Evolutionary conservation across 2,888 invertebrate species (phyloP), one percentile per base, ranked within the genome.

Genomic region (Abrostola tripartita): DNA sequence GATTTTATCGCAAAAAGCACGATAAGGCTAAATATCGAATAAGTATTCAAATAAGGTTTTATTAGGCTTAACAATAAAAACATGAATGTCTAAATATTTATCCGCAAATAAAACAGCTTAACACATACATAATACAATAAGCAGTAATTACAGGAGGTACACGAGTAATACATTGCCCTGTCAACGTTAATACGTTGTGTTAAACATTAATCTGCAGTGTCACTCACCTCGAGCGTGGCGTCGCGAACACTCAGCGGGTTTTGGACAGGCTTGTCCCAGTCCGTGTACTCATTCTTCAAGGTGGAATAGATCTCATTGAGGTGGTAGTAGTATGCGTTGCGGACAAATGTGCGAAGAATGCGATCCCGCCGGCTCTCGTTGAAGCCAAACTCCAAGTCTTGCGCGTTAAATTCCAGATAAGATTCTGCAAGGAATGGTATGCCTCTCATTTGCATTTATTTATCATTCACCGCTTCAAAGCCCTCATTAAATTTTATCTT

Each of bases 241-340:
- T 97, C 98, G 83, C 98, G 96, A 74, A 98, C 98, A 88, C 97
- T 97, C 85, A 97, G 95, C 72, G 98, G 97, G 90, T 97, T 98
- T 84, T 98, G 97, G 78, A 98, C 97, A 2, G 98, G 97, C 81
- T 97, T 96, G 90, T 98, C 98, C 99, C 99, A 99, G 91, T 99
- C 98, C 66, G 98, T 99, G 92, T 99, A 99, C 91, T 99, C 98
- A 90, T 99, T 99, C 91, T 97, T 95, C 81, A 99, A 95, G 59
- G 99, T 98, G 58, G 98, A 98, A 91, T 98, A 98, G 86, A 98
- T 98, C 95, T 99, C 99, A 92, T 98, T 98, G 81, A 99, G 96
- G 92, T 99, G 99, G 93, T 97, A 99, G 88, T 97, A 97, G 93
- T 98, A 99, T 64, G 98, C 97, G 94, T 99, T 99, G 75, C 99